A percentile compares a stretch with the other conserved stretches of the same genome.
Conservation (phyloP, 2,888 invertebrate genomes). For the Calameuta pallipes region DNA sequence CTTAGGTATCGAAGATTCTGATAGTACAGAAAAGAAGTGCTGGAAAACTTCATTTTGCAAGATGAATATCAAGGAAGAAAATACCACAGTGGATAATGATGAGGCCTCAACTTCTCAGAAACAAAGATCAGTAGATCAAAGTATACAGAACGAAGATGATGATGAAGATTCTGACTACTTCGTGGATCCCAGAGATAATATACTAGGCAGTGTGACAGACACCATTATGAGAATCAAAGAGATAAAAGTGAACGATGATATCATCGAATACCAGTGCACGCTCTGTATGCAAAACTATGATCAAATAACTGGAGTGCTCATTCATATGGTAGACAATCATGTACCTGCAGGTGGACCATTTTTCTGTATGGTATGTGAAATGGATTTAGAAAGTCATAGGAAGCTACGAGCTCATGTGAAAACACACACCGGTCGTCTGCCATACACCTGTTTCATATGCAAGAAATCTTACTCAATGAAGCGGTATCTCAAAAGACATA, state of each 20-base stretch:
- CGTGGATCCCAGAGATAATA: slow-evolving; percentile 42
- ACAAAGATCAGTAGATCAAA: neutral
- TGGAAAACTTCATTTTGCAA: neutral
- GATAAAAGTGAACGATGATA: slow-evolving; percentile 46
- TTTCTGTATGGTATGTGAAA: slow-evolving; percentile 72
- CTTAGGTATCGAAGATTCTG: neutral
- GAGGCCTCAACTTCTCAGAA: neutral
- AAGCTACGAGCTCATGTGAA: slow-evolving; percentile 71
- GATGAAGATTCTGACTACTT: slow-evolving; percentile 47
- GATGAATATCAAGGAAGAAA: slow-evolving; percentile 6
- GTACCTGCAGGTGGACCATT: slow-evolving; percentile 64
- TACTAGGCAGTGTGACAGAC: slow-evolving; percentile 59
- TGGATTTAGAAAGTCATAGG: slow-evolving; percentile 70
- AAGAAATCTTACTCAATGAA: slow-evolving; percentile 57
- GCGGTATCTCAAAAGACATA: slow-evolving; percentile 59
- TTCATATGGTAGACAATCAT: slow-evolving; percentile 59
- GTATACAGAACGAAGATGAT: neutral
- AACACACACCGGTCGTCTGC: slow-evolving; percentile 70
- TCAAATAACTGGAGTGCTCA: slow-evolving; percentile 45
- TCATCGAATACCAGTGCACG: slow-evolving; percentile 56
- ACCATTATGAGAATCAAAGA: slow-evolving; percentile 59
- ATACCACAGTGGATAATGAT: slow-evolving; percentile 3
- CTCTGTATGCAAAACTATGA: slow-evolving; percentile 57
- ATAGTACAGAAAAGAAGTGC: neutral
- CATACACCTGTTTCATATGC: slow-evolving; percentile 67